Evolutionary conservation across 1,140 invertebrate species (phyloP).

Genomic region (Protaetia brevitarsis): DNA sequence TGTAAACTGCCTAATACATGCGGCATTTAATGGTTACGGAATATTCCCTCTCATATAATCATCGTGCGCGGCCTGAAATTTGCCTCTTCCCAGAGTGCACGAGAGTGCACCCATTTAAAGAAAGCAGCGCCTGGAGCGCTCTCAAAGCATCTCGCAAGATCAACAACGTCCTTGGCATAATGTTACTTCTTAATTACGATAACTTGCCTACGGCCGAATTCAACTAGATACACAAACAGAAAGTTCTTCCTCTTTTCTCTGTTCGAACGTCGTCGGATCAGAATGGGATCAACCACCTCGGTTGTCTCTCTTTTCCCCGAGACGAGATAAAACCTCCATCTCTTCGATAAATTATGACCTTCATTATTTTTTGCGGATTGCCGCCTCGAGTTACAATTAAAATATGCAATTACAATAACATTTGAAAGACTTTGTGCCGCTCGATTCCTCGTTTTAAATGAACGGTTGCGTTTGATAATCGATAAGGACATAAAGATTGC

Average conservation of each 20-base stretch:
- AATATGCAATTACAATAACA: not conserved
- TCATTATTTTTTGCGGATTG: conserved; percentile 3
- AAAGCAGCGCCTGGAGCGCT: not conserved
- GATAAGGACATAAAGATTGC: not conserved
- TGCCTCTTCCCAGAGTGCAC: conserved; percentile 1
- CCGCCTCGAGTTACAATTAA: not conserved
- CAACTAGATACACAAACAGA: not conserved
- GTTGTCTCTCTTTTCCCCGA: not conserved
- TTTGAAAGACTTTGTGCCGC: not conserved
- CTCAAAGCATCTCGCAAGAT: not conserved
- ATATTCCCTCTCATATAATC: not conserved
- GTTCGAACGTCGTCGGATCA: not conserved
- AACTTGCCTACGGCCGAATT: not conserved
- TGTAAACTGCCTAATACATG: not conserved
- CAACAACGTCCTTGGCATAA: conserved; percentile 21
- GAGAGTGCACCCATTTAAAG: not conserved
- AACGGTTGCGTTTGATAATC: not conserved
- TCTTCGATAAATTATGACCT: not conserved
- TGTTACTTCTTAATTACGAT: conserved; percentile 22
- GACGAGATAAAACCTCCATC: not conserved
- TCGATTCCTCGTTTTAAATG: not conserved
- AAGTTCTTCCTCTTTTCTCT: not conserved
- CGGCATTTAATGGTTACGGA: not conserved
- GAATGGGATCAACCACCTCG: conserved; percentile 1
- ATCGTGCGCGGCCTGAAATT: not conserved